phyloP scores from a whole-genome alignment of 1,140 invertebrate genomes.

The Drosophila orosa region DNA sequence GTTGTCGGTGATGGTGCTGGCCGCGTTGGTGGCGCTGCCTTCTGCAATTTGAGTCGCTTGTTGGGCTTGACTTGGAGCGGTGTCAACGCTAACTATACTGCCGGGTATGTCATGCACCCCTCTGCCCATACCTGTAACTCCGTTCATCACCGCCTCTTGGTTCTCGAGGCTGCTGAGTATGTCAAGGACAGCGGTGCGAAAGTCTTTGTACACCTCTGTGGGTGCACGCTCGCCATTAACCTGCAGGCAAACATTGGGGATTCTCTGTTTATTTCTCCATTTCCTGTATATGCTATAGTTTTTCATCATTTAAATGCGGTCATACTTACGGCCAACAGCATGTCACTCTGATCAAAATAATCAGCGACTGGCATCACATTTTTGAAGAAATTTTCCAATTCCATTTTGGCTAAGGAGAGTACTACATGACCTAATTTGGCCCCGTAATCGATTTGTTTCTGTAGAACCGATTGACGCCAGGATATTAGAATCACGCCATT shows the following conservation, averaged over 20 bases:
- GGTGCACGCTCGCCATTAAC: slow-evolving; percentile 93
- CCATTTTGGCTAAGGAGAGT: slow-evolving; percentile 92
- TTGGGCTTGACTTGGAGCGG: slow-evolving; percentile 85
- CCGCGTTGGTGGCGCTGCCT: slow-evolving; percentile 14
- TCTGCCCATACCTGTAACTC: slow-evolving; percentile 85
- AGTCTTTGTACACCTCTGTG: slow-evolving; percentile 92
- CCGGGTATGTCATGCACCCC: slow-evolving; percentile 86
- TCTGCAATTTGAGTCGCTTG: slow-evolving; percentile 81
- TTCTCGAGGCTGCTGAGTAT: slow-evolving; percentile 89
- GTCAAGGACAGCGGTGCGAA: slow-evolving; percentile 89
- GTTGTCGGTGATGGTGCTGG: neutral
- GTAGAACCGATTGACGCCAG: slow-evolving; percentile 92
- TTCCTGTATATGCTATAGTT: no score
- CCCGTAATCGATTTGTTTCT: slow-evolving; percentile 95
- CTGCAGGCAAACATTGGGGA: slow-evolving; percentile 81
- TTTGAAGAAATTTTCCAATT: slow-evolving; percentile 94
- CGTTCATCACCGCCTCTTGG: slow-evolving; percentile 86
- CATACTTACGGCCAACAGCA: slow-evolving; percentile 90
- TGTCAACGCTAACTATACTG: slow-evolving; percentile 86
- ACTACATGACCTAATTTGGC: slow-evolving; percentile 94
- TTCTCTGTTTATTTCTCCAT: no score
- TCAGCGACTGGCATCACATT: slow-evolving; percentile 95
- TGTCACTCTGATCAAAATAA: slow-evolving; percentile 94
- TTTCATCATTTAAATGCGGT: neutral
- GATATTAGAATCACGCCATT: slow-evolving; percentile 93